Conservation (phyloP, 2,888 invertebrate species). For the Cynaeus angustus region DNA sequence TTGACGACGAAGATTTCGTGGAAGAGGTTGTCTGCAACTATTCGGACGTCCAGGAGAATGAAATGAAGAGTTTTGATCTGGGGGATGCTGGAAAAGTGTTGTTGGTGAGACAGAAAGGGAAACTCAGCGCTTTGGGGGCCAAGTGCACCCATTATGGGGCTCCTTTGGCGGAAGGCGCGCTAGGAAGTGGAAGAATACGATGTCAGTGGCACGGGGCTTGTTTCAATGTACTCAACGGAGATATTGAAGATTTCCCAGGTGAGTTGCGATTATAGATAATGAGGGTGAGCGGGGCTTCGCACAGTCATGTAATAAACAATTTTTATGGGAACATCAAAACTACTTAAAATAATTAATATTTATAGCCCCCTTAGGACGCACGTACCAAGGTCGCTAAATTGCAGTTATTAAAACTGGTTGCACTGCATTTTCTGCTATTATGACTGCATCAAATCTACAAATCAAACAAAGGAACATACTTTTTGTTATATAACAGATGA, state of each 20-base stretch:
- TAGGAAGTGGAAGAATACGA: constrained; percentile 88
- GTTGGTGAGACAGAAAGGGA: constrained; percentile 89
- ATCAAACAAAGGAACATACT: no score
- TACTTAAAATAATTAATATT: no score
- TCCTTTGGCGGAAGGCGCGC: constrained; percentile 85
- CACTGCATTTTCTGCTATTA: background rate
- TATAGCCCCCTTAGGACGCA: no score
- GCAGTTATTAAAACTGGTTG: background rate
- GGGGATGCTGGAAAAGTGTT: constrained; percentile 84
- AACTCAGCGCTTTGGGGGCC: constrained; percentile 87
- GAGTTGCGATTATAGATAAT: constrained; percentile 20
- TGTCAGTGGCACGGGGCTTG: constrained; percentile 99
- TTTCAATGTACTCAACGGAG: constrained; percentile 91
- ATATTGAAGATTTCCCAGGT: constrained; percentile 98
- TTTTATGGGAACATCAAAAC: no score
- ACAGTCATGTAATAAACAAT: background rate
- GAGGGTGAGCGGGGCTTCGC: no score
- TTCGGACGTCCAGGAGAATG: constrained; percentile 83
- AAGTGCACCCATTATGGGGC: constrained; percentile 98
- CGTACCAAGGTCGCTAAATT: background rate
- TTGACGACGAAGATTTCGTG: constrained; percentile 74
- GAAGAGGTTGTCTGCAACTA: constrained; percentile 84
- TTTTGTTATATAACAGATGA: no score
- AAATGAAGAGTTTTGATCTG: constrained; percentile 85
- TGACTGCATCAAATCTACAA: background rate